Conservation (phyloP, 2,797 vertebrate genomes). For the Sebastes trivittatus region DNA sequence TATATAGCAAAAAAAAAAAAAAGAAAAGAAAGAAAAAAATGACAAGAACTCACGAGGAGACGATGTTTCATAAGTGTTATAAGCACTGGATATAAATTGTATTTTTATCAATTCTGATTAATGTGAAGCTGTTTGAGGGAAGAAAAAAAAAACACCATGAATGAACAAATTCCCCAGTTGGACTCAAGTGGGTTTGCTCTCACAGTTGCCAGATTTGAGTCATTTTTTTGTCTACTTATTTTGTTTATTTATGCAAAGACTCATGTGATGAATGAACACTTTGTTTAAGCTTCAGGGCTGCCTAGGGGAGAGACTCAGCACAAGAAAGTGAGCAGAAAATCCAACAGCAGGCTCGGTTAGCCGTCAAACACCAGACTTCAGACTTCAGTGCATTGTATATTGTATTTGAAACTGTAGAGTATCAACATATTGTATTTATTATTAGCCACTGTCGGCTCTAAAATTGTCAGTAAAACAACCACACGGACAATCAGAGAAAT, state of each 20-base stretch:
- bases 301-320: conserved; percentile 82
- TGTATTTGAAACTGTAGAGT: conserved; percentile 89
- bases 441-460: conserved; percentile 95
- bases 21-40: conserved; percentile 59
- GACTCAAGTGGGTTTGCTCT: conserved; percentile 92
- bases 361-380: conserved; percentile 84
- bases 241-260: conserved; percentile 99
- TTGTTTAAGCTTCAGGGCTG: conserved; percentile 95
- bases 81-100: conserved; percentile 99
- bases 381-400: conserved; percentile 83
- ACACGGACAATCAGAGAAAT: conserved; percentile 90
- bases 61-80: conserved; percentile 97
- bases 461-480: conserved; percentile 88
- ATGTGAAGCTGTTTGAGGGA: conserved; percentile 98
- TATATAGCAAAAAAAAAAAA: conserved; percentile 81
- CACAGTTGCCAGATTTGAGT: conserved; percentile 95
- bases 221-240: conserved; percentile 91
- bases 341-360: conserved; percentile 85
- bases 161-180: conserved; percentile 93
- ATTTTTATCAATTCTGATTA: conserved; percentile 99
- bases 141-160: conserved; percentile 83
- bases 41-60: conserved; percentile 88
- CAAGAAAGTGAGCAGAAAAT: conserved; percentile 82
- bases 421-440: conserved; percentile 95
- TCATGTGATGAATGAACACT: conserved; percentile 93